Conservation (phyloP, 1,140 invertebrate species). For the Drosophila athabasca region DNA sequence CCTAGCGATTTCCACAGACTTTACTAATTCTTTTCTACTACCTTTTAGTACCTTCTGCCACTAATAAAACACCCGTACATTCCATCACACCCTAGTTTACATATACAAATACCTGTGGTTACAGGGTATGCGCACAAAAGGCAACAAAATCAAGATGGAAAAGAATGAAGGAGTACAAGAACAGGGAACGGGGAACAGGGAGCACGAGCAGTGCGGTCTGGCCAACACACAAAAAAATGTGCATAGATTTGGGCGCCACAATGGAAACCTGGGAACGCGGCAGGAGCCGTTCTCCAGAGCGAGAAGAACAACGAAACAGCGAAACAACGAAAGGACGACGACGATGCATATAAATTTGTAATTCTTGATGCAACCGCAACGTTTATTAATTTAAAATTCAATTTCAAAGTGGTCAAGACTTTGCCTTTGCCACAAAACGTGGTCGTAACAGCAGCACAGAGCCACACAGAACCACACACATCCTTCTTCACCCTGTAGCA, state of each 20-base stretch:
- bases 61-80: neutral
- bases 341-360: constrained; percentile 77
- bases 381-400: constrained; percentile 82
- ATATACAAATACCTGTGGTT: constrained; percentile 26
- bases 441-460: constrained; percentile 1
- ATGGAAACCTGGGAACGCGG: constrained; percentile 48
- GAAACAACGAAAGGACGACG: constrained; percentile 16
- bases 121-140: constrained; percentile 36
- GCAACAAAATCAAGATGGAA: constrained; percentile 52
- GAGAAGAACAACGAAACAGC: constrained; percentile 18
- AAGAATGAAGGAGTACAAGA: constrained; percentile 13
- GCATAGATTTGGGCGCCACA: constrained; percentile 70
- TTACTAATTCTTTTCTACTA: too few relatives aligned
- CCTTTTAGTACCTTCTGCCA: too few relatives aligned
- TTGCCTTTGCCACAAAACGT: constrained; percentile 15
- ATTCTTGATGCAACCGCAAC: constrained; percentile 78
- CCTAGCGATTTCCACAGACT: too few relatives aligned
- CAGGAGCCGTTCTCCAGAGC: constrained; percentile 35
- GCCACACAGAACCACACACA: constrained; percentile 1
- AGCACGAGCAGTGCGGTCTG: constrained; percentile 31
- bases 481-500: constrained; percentile 2
- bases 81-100: neutral
- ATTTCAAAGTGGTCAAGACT: constrained; percentile 75
- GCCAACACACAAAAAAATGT: constrained; percentile 62
- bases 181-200: too few relatives aligned